Evolutionary conservation across 1,140 invertebrate genomes (phyloP), one percentile per base, ranked within the genome.

Genomic region (Brachionus sp.): DNA sequence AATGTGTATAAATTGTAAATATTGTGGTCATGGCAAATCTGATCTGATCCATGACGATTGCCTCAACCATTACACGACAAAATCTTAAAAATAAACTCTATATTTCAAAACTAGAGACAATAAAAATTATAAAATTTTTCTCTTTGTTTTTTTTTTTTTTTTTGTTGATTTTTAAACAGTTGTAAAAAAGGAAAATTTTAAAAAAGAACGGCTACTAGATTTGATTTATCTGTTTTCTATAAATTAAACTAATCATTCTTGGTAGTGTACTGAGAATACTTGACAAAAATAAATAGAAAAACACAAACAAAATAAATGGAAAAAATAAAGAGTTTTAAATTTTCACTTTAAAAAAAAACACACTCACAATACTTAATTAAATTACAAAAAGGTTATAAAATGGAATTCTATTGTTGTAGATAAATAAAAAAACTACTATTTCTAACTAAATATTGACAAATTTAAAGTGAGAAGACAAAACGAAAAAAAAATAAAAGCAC

Each of bases 1-100:
- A 66, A 37, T 66, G 25, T 66, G 64, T 66, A 66, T 66, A 66
- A 66, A 66, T 66, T 66, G 64, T 66, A 66, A 66, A 66, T 66
- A 66, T 66, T 66, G 25, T 66, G 50, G 50, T 53, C 50, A 53
- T 53, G 50, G 50, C 50, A 53, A 19, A 6, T 53, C 16, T 53
- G 16, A 7, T 53, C 16, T 53, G 50, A 53, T 29, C 29, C 29
- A n/a, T 53, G n/a, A 53, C 50, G 50, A 53, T 19, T 23, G 50
- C 50, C 44, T 46, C 44, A 16, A 46, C 44, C 50, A 53, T 19
- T 9, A 53, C 50, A 19, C 50, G 50, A 19, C 50, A 53, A 53
- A 53, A 53, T 19, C 50, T 53, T 53, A 53, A 53, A 53, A 53
- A 19, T 19, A 53, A 53, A 19, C n/a, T 66, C 64, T 66, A 35